Base-by-base conservation (phyloP, 2,113 vertebrate genomes). In the Coptodon bakossiorum region DNA sequence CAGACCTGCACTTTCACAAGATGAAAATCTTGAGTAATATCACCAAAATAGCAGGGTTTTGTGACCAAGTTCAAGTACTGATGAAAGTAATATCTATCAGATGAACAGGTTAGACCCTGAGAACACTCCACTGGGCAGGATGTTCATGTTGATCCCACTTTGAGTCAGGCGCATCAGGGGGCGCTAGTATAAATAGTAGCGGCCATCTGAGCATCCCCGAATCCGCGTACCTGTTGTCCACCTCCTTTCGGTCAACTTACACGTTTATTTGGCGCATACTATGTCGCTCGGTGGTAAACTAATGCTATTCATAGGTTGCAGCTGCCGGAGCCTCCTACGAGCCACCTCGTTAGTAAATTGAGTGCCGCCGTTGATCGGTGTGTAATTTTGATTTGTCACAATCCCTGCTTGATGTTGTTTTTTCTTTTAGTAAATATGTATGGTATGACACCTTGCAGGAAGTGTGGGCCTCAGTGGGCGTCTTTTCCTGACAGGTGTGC, bases 241-340 rank as follows among this genome's bases (percentile, higher is more conserved):
- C n/a, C 50, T 22, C 0, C 24, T 57, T 57, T 57, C 12, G 1
- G 0, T 57, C 24, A 57, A 12, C 6, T 57, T 24, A 57, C 54
- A 13, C 5, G 56, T 57, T 0, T 29, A 57, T 57, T 16, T 57
- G 24, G 2, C 0, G 7, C 24, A 2, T 5, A 56, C 53, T 14
- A 57, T 57, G 2, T 0, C 0, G 12, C 3, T 57, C 7, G 1
- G 24, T 57, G 13, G 56, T 57, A 29, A 57, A 57, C 56, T 57
- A 57, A 29, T 57, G 56, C 56, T 1, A 16, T 57, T 57, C 12
- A 29, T 27, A 57, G 24, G 54, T 0, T 8, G 54, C 29, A 57
- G 2, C 54, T 29, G 54, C 24, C 1, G 12, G 54, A 27, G 54
- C 54, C 6, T 56, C 54, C 54, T 27, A 56, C 22, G 11, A 56